Evolutionary conservation across 2,888 invertebrate genomes (phyloP).

Genomic region (Pyrocoelia pectoralis): DNA sequence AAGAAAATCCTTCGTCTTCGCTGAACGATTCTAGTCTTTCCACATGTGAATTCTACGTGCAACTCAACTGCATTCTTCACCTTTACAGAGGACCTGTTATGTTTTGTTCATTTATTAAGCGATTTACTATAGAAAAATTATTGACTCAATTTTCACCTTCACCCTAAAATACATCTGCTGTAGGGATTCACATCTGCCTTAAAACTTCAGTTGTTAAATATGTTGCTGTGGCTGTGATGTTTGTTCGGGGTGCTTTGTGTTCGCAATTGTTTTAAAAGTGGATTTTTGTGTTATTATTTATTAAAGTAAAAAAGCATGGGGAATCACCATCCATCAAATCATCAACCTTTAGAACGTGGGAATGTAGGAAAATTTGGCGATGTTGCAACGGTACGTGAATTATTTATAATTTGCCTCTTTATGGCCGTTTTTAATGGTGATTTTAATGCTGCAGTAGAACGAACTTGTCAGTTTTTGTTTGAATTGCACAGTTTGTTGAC

Average conservation of each 20-base stretch:
- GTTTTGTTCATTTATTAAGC: slow-evolving; percentile 9
- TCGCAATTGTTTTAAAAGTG: slow-evolving; percentile 31
- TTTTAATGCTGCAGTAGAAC: slow-evolving; percentile 21
- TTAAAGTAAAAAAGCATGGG: slow-evolving; percentile 70
- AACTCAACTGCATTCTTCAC: slow-evolving; percentile 46
- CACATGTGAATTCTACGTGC: slow-evolving; percentile 41
- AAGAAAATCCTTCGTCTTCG: slow-evolving; percentile 23
- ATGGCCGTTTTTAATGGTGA: neutral
- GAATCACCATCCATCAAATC: slow-evolving; percentile 80
- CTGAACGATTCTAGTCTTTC: slow-evolving; percentile 38
- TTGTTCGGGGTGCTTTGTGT: slow-evolving; percentile 12
- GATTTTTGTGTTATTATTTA: slow-evolving; percentile 35
- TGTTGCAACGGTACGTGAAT: slow-evolving; percentile 55
- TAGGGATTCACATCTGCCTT: slow-evolving; percentile 50
- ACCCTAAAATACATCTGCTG: slow-evolving; percentile 52
- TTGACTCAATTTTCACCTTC: slow-evolving; percentile 20
- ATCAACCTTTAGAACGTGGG: slow-evolving; percentile 81
- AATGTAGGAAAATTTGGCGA: slow-evolving; percentile 62
- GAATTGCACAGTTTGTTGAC: slow-evolving; percentile 29
- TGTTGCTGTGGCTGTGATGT: slow-evolving; percentile 23
- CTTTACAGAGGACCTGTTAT: slow-evolving; percentile 31
- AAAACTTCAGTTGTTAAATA: slow-evolving; percentile 28
- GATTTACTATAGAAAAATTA: slow-evolving; percentile 16
- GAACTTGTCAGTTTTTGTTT: neutral
- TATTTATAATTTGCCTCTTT: neutral